A percentile compares a stretch with the other conserved stretches of the same genome.
These are phyloP conservation scores for Campoletis raptor DNA, from an alignment of 2,888 invertebrate genomes.

Conservation along the genomic window DNA sequence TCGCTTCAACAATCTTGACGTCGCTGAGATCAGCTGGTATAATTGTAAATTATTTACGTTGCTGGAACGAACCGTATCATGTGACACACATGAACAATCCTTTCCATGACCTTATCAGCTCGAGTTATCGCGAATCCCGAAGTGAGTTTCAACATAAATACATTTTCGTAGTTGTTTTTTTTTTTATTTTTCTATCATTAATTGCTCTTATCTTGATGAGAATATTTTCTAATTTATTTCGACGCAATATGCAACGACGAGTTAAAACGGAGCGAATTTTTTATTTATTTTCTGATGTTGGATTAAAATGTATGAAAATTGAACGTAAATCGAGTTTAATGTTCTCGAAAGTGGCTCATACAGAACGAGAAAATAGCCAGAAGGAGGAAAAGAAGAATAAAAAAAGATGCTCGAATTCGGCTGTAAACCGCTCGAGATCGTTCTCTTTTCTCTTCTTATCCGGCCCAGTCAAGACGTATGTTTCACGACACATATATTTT, in stretches of 20 bases:
- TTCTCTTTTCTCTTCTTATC: slow-evolving; percentile 12
- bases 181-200: neutral
- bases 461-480: neutral
- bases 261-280: neutral
- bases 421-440: slow-evolving; percentile 19
- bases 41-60: slow-evolving; percentile 88
- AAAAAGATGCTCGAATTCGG: slow-evolving; percentile 24
- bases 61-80: slow-evolving; percentile 91
- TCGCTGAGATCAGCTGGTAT: slow-evolving; percentile 91
- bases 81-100: slow-evolving; percentile 94
- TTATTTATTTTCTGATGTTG: neutral
- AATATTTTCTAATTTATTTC: neutral
- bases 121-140: slow-evolving; percentile 94
- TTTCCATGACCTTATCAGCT: slow-evolving; percentile 92
- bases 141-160: slow-evolving; percentile 84
- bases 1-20: slow-evolving; percentile 92
- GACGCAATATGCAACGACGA: neutral
- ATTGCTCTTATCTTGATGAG: neutral
- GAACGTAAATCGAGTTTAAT: neutral
- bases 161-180: neutral
- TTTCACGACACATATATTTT: slow-evolving; percentile 1
- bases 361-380: slow-evolving; percentile 10
- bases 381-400: neutral
- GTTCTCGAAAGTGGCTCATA: slow-evolving; percentile 24
- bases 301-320: slow-evolving; percentile 10